Evolutionary conservation across 1,140 invertebrate genomes (phyloP).

Genomic region (Drosophila parvula): DNA sequence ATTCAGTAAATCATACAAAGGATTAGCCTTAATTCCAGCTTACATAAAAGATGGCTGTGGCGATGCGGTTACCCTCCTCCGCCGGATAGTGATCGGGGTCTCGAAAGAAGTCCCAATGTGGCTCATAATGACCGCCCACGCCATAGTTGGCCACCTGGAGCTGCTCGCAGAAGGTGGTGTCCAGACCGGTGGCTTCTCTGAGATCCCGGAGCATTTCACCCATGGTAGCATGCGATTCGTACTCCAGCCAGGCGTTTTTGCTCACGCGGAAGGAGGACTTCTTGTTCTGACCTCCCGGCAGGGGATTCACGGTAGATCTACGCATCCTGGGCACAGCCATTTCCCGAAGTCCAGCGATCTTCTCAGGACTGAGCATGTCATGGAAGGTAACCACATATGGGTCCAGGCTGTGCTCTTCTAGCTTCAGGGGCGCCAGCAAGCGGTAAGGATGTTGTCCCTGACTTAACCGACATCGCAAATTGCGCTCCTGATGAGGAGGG

Average conservation of each 20-base stretch:
- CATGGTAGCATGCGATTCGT: conserved; percentile 91
- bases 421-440: conserved; percentile 93
- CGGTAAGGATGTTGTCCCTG: conserved; percentile 89
- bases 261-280: conserved; percentile 95
- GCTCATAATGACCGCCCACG: conserved; percentile 90
- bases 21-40: conserved; percentile 79
- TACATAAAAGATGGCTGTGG: conserved; percentile 81
- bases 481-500: conserved; percentile 38
- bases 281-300: conserved; percentile 86
- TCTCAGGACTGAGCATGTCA: conserved; percentile 93
- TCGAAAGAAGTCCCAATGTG: conserved; percentile 87
- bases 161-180: conserved; percentile 91
- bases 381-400: conserved; percentile 95
- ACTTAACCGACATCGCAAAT: conserved; percentile 90
- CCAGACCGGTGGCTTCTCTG: conserved; percentile 92
- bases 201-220: conserved; percentile 89
- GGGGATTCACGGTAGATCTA: conserved; percentile 90
- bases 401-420: conserved; percentile 93
- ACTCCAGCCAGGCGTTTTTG: conserved; percentile 97
- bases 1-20: conserved; percentile 1
- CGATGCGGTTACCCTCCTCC: conserved; percentile 88
- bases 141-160: conserved; percentile 89
- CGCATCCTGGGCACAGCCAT: conserved; percentile 92
- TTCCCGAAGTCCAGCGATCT: conserved; percentile 94
- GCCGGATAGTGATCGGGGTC: conserved; percentile 85